phyloP scores from a whole-genome alignment of 37 sponge, comb jelly and placozoan species.

The Beroe ovata region DNA sequence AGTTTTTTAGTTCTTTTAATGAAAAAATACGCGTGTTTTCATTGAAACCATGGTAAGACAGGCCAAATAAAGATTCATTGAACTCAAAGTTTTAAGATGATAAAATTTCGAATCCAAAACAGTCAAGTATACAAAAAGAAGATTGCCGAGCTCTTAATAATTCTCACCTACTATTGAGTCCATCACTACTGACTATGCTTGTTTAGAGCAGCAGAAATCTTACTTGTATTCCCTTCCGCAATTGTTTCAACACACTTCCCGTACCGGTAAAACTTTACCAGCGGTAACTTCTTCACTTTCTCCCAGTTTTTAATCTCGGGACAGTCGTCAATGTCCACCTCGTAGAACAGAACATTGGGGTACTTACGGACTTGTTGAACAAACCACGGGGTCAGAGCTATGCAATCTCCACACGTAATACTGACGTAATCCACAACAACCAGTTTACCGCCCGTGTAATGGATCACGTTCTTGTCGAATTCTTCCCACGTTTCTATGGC shows the following conservation, averaged over 20 bases:
- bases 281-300: constrained; percentile 51
- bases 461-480: constrained; percentile 44
- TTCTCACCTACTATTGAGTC: too few species aligned
- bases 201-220: constrained; percentile 41
- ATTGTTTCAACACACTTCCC: constrained; percentile 18
- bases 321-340: constrained; percentile 29
- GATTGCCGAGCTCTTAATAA: too few species aligned
- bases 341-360: constrained; percentile 12
- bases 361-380: background rate
- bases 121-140: too few species aligned
- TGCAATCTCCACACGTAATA: constrained; percentile 6
- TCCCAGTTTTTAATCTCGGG: constrained; percentile 28
- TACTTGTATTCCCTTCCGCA: background rate
- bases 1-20: too few species aligned
- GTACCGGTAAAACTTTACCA: constrained; percentile 10
- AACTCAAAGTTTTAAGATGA: too few species aligned
- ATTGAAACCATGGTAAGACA: too few species aligned
- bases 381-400: constrained; percentile 30
- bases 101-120: too few species aligned
- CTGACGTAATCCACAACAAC: constrained; percentile 27
- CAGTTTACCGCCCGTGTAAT: constrained; percentile 14
- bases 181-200: background rate
- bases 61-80: too few species aligned
- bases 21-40: too few species aligned
- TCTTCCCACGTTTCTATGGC: constrained; percentile 48